These are phyloP conservation scores for Microplitis demolitor DNA, from an alignment of 1,140 invertebrate species.

Conservation along the genomic window DNA sequence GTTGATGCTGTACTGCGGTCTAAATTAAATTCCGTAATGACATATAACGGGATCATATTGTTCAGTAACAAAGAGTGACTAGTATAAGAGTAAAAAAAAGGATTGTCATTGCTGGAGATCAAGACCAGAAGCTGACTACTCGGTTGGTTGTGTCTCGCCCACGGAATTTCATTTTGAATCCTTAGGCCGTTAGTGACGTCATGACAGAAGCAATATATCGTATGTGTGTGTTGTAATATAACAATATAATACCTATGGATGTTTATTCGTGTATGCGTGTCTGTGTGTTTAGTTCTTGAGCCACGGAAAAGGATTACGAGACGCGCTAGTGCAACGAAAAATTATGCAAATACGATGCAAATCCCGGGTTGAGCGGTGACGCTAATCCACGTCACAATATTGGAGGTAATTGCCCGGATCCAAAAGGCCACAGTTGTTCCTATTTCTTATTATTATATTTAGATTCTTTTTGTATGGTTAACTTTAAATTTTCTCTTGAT, in stretches of 20 bases:
- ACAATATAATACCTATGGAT: no score
- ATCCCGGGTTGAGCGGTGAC: conserved; percentile 50
- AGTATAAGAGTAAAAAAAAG: background rate
- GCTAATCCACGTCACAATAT: conserved; percentile 61
- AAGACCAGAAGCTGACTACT: conserved; percentile 17
- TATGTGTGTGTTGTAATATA: background rate
- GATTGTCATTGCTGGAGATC: background rate
- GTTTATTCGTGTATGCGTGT: background rate
- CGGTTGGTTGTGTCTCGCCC: background rate
- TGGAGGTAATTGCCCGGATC: conserved; percentile 58
- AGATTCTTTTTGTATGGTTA: background rate
- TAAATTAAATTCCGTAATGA: no score
- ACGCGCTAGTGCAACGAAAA: conserved; percentile 50
- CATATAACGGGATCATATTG: background rate
- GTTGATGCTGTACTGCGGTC: no score
- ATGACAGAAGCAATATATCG: conserved; percentile 3
- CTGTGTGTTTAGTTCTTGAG: background rate
- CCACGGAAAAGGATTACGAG: conserved; percentile 41
- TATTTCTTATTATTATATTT: conserved; percentile 31
- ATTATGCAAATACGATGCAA: conserved; percentile 62
- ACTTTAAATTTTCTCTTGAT: background rate
- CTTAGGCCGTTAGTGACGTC: background rate
- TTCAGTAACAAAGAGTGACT: background rate
- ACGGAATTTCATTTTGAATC: conserved; percentile 5
- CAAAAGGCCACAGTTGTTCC: conserved; percentile 32